Evolutionary conservation across 2,888 invertebrate genomes (phyloP).

Genomic region (Melieria omissa): DNA sequence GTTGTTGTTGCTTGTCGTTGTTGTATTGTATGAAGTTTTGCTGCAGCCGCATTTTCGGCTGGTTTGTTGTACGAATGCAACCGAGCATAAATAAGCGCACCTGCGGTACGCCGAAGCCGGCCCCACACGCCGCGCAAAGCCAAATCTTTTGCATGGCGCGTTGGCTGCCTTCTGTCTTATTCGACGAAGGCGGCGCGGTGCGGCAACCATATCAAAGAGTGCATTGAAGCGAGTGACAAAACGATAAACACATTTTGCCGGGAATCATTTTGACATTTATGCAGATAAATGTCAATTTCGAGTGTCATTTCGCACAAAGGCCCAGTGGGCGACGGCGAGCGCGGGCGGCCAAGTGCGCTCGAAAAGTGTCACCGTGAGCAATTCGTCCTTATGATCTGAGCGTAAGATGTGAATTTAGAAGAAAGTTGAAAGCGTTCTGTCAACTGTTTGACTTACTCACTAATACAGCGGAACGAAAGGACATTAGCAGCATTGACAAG

Average conservation of each 20-base stretch:
- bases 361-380: too few relatives aligned
- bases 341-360: too few relatives aligned
- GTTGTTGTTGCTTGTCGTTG: conserved; percentile 1
- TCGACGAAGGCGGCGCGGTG: conserved; percentile 3
- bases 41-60: conserved; percentile 10
- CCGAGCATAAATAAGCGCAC: conserved; percentile 63
- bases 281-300: conserved; percentile 53
- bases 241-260: conserved; percentile 62
- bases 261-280: conserved; percentile 66
- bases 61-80: conserved; percentile 47
- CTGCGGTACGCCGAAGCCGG: conserved; percentile 53
- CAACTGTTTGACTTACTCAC: too few relatives aligned
- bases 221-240: conserved; percentile 58
- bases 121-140: neutral
- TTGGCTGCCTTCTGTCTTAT: too few relatives aligned
- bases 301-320: neutral
- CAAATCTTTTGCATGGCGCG: neutral
- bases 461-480: too few relatives aligned
- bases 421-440: too few relatives aligned
- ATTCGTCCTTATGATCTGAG: too few relatives aligned
- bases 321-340: too few relatives aligned
- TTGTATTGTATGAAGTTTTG: neutral
- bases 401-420: too few relatives aligned
- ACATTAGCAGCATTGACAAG: too few relatives aligned
- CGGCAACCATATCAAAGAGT: conserved; percentile 43